A percentile compares a stretch with the other conserved stretches of the same genome.
Evolutionary conservation across 1,140 invertebrate species (phyloP).

Genomic region (Sycophaga agraensis): DNA sequence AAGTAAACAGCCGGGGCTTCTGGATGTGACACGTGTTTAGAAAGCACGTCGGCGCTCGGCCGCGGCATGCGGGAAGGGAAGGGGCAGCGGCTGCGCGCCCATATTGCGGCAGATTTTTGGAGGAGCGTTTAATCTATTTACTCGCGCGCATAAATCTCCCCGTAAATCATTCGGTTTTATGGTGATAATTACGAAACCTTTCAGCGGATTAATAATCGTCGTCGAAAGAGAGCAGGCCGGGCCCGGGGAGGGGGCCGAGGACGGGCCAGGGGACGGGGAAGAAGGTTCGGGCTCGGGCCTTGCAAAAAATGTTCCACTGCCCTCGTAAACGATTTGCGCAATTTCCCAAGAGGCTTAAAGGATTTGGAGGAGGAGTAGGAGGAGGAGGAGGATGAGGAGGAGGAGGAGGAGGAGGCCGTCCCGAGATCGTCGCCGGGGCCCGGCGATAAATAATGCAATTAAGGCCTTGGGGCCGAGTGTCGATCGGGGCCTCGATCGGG

Average conservation of each 20-base stretch:
- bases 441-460: constrained; percentile 43
- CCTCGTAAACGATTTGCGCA: constrained; percentile 28
- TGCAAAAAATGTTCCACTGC: constrained; percentile 25
- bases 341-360: constrained; percentile 29
- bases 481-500: constrained; percentile 32
- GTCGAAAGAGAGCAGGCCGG: background rate
- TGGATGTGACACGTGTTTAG: background rate
- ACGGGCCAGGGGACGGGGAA: background rate
- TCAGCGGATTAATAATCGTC: constrained; percentile 28
- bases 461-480: constrained; percentile 30
- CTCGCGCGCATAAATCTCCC: constrained; percentile 11
- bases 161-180: constrained; percentile 25
- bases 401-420: constrained; percentile 7
- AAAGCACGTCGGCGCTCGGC: background rate
- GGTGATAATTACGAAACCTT: constrained; percentile 24
- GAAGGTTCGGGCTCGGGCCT: background rate
- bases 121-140: constrained; percentile 23
- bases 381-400: background rate
- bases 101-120: background rate
- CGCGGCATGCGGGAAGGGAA: too few relatives aligned
- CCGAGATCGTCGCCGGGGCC: constrained; percentile 22
- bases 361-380: constrained; percentile 11
- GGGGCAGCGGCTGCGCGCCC: background rate
- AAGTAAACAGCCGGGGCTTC: too few relatives aligned
- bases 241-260: background rate